Base-by-base conservation (phyloP, 2,888 invertebrate species). In the Cacoxenus indagator region DNA sequence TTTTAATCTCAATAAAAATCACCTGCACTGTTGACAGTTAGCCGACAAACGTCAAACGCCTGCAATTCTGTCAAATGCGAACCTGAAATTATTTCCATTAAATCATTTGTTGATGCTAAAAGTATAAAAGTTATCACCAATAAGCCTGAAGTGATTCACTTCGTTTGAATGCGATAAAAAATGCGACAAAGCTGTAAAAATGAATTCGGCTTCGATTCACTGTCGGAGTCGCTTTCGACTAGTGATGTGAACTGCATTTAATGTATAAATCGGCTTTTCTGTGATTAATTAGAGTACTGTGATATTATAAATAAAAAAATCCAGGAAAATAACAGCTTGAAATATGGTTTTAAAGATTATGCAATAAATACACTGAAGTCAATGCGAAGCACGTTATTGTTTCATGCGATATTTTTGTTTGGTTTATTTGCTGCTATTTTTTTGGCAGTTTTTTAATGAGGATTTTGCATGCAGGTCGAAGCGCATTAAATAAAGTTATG, bases 31-130 rank as follows among this genome's bases (percentile, higher is more conserved):
- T 5, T 76, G 73, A 67, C 68, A 37, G 69, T 64, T 46, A 67
- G 72, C 68, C 57, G 46, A 72, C 68, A 72, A 70, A 67, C 79
- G 81, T 79, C 76, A 75, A 69, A 77, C 65, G 59, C 65, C 66
- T 67, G 64, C 55, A 69, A 69, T 75, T 17, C 48, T 72, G 75
- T 71, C 76, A 71, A 66, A 65, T 59, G 51, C 65, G 70, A 65
- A 64, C 14, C 37, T 65, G 67, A 22, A 70, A n/a, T n/a, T n/a
- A n/a, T 17, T 37, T 37, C 37, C 37, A 37, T 37, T 37, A 37
- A 37, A 37, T 11, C 8, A 37, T 11, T 37, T 37, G 8, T 11
- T 37, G 14, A 37, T 11, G 14, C 8, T 37, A 37, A 37, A 37
- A 22, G 37, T 45, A 31, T 29, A 31, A 8, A 55, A 24, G 24